phyloP scores from a whole-genome alignment of 1,140 invertebrate species.

The Aradophagus sp. region DNA sequence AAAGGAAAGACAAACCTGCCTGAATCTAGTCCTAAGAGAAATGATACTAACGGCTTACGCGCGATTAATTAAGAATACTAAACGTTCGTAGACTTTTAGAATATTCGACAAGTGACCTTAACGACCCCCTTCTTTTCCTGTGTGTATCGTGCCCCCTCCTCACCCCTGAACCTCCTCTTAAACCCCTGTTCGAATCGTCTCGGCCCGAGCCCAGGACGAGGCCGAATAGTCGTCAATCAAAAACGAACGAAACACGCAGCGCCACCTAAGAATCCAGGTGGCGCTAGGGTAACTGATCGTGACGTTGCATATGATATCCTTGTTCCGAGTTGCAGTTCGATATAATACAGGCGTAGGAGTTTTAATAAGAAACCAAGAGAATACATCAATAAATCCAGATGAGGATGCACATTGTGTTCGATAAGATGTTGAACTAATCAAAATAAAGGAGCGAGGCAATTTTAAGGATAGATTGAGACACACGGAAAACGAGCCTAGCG shows the following conservation, averaged over 20 bases:
- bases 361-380: neutral
- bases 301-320: slow-evolving; percentile 37
- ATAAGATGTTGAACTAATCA: slow-evolving; percentile 49
- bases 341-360: slow-evolving; percentile 34
- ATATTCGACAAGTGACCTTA: slow-evolving; percentile 59
- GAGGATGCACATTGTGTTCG: slow-evolving; percentile 45
- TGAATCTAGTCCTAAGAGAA: slow-evolving; percentile 58
- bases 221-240: slow-evolving; percentile 19
- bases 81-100: slow-evolving; percentile 51
- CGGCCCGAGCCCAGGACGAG: slow-evolving; percentile 18
- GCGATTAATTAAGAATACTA: slow-evolving; percentile 45
- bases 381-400: slow-evolving; percentile 6
- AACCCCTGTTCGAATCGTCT: slow-evolving; percentile 11
- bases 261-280: slow-evolving; percentile 13
- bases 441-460: slow-evolving; percentile 22
- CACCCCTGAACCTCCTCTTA: neutral
- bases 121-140: slow-evolving; percentile 22
- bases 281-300: slow-evolving; percentile 18
- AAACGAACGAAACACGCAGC: slow-evolving; percentile 4
- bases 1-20: slow-evolving; percentile 53
- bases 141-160: neutral
- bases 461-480: slow-evolving; percentile 4
- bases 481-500: slow-evolving; percentile 16
- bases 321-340: slow-evolving; percentile 41
- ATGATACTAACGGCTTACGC: slow-evolving; percentile 50